A percentile compares a stretch with the other conserved stretches of the same genome.
These are phyloP conservation scores for Coelogynopora nodosa DNA, from an alignment of 2,888 invertebrate genomes.

Conservation along the genomic window DNA sequence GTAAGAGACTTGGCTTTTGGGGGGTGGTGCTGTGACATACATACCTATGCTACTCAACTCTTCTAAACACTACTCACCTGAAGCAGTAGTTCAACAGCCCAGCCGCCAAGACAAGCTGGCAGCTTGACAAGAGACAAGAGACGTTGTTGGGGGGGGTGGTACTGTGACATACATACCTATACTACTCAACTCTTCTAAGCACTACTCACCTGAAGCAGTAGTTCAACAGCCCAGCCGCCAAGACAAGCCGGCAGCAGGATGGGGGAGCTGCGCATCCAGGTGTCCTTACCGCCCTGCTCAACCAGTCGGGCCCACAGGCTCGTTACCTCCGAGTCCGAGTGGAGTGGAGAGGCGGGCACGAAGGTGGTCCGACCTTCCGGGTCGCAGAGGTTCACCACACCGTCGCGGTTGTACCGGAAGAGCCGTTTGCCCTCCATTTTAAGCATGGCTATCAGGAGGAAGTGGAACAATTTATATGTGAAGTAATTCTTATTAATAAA, in stretches of 20 bases:
- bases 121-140: too few relatives aligned
- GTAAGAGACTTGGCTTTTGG: too few relatives aligned
- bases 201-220: background rate
- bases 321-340: background rate
- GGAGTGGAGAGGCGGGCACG: background rate
- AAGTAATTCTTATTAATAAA: too few relatives aligned
- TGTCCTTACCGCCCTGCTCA: background rate
- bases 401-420: background rate
- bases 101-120: background rate
- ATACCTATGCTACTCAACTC: too few relatives aligned
- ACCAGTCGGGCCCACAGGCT: background rate
- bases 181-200: too few relatives aligned
- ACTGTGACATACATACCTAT: too few relatives aligned
- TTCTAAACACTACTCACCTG: too few relatives aligned
- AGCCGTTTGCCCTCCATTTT: background rate
- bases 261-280: background rate
- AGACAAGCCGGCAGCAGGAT: background rate
- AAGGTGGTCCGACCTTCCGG: background rate
- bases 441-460: background rate
- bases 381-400: background rate
- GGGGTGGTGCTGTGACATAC: too few relatives aligned
- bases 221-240: background rate
- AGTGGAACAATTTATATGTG: too few relatives aligned
- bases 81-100: background rate
- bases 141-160: too few relatives aligned